Conservation (phyloP, 2,888 invertebrate species). For the Drosophila acutilabella region DNA sequence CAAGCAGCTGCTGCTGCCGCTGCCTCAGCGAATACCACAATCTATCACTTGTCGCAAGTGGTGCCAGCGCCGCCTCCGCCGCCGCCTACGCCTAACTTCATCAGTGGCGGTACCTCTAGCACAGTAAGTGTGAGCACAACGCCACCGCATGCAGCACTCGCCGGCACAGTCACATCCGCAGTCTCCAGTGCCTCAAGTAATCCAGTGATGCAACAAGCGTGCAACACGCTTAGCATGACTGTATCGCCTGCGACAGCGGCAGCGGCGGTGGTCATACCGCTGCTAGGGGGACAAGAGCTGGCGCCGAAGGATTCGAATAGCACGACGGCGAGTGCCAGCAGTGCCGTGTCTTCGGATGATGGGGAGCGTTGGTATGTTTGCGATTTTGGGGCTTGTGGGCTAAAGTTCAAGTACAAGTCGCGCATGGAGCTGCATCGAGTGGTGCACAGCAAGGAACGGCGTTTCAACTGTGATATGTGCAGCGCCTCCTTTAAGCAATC, state of each 20-base stretch:
- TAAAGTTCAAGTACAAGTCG: slow-evolving; percentile 83
- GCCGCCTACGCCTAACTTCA: slow-evolving; percentile 59
- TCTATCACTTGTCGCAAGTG: slow-evolving; percentile 79
- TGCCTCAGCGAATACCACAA: slow-evolving; percentile 55
- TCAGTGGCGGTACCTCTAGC: slow-evolving; percentile 30
- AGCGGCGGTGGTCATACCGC: slow-evolving; percentile 43
- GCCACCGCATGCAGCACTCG: slow-evolving; percentile 34
- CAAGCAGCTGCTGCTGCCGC: slow-evolving; percentile 52
- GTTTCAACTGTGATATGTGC: slow-evolving; percentile 82
- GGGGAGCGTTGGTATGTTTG: slow-evolving; percentile 83
- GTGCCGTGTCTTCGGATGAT: slow-evolving; percentile 82
- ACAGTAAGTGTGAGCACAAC: slow-evolving; percentile 48
- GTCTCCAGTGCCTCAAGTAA: slow-evolving; percentile 33
- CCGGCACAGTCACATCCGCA: slow-evolving; percentile 1
- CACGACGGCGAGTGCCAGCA: slow-evolving; percentile 82
- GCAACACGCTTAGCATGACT: slow-evolving; percentile 59
- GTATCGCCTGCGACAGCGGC: slow-evolving; percentile 45
- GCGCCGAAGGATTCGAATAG: slow-evolving; percentile 80
- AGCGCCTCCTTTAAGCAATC: slow-evolving; percentile 82
- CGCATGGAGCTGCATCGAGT: slow-evolving; percentile 82
- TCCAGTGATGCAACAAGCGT: slow-evolving; percentile 38
- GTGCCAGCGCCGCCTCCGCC: slow-evolving; percentile 67
- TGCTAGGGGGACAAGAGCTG: slow-evolving; percentile 57
- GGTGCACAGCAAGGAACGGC: slow-evolving; percentile 82
- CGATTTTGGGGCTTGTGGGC: slow-evolving; percentile 79